Conservation (phyloP, 1,140 invertebrate species). For the Conus betulinus region DNA sequence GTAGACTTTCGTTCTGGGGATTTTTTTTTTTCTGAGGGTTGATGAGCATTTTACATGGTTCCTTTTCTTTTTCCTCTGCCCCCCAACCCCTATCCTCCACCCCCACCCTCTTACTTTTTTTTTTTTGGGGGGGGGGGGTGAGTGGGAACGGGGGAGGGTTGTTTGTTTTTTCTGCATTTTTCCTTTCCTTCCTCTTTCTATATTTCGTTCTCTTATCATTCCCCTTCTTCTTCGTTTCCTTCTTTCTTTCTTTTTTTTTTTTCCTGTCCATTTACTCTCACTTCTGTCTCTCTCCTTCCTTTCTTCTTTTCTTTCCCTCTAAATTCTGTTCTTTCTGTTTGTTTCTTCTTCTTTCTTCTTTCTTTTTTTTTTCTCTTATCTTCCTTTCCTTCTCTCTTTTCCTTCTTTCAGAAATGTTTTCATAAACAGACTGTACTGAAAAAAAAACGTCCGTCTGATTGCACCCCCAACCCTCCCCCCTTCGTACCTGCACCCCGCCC, state of each 20-base stretch:
- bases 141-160: background rate
- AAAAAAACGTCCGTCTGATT: background rate
- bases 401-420: background rate
- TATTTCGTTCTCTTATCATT: background rate
- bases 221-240: background rate
- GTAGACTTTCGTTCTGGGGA: too few species aligned
- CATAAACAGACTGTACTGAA: too few species aligned
- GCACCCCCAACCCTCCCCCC: too few species aligned
- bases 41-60: background rate
- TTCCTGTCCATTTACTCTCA: background rate
- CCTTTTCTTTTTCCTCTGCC: background rate
- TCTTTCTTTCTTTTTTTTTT: too few species aligned
- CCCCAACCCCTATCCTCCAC: too few species aligned
- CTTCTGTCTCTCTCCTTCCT: background rate
- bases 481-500: too few species aligned
- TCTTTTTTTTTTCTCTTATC: background rate
- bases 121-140: too few species aligned
- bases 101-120: background rate
- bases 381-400: too few species aligned
- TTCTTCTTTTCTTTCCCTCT: background rate
- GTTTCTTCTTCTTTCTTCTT: background rate
- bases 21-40: too few species aligned
- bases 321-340: too few species aligned
- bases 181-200: background rate
- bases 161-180: background rate